Conservation (phyloP, 2,113 vertebrate genomes). For the Microtus pennsylvanicus region DNA sequence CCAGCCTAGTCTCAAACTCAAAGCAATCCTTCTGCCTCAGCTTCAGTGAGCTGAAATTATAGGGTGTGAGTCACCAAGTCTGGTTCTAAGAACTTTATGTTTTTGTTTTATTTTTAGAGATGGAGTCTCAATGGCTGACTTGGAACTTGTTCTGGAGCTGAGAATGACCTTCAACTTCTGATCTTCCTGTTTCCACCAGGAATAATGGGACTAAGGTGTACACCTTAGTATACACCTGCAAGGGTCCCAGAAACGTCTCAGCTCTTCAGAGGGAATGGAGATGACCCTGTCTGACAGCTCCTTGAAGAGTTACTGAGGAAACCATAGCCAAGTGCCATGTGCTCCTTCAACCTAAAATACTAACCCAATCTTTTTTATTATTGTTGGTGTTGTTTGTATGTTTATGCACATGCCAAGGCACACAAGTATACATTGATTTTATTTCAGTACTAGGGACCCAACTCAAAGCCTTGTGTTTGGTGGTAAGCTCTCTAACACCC, state of each 20-base stretch:
- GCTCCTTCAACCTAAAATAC: slow-evolving; percentile 20
- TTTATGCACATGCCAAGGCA: background rate
- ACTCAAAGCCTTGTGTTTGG: background rate
- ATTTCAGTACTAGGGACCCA: background rate
- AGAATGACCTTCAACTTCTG: background rate
- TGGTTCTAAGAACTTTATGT: background rate
- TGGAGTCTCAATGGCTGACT: background rate
- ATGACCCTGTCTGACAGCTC: background rate
- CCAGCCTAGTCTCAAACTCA: background rate
- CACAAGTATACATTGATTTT: too few relatives aligned
- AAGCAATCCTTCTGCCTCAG: background rate
- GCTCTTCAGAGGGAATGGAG: slow-evolving; percentile 14
- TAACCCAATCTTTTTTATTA: background rate
- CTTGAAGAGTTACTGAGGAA: slow-evolving; percentile 21
- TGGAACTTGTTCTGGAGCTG: background rate
- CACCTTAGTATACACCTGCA: background rate
- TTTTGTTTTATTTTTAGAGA: background rate
- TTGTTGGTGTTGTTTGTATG: background rate
- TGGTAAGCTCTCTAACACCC: background rate
- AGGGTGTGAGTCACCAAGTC: background rate
- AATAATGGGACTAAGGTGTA: background rate
- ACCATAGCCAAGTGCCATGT: background rate
- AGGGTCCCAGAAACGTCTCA: background rate
- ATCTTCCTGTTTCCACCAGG: too few relatives aligned
- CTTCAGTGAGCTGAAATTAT: background rate